phyloP scores from a whole-genome alignment of 2,888 invertebrate species.

The Cancer borealis region DNA sequence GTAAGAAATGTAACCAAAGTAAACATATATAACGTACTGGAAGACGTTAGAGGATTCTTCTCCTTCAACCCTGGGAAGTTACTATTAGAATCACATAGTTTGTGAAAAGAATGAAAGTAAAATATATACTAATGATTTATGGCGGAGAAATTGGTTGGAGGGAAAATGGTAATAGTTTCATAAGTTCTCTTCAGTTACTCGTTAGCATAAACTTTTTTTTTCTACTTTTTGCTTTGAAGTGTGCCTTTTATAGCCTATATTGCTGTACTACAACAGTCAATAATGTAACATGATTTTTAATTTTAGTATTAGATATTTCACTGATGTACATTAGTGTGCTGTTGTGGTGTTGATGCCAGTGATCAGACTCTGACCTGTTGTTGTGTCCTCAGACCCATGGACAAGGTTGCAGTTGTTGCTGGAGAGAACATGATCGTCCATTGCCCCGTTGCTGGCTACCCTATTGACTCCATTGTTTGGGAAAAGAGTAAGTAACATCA shows the following conservation, averaged over 20 bases:
- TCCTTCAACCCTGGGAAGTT: too few relatives aligned
- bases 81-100: neutral
- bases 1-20: too few relatives aligned
- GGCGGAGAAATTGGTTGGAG: neutral
- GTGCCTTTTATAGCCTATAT: neutral
- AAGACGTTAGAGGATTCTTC: too few relatives aligned
- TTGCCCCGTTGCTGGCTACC: conserved; percentile 97
- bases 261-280: neutral
- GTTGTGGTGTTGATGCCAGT: too few relatives aligned
- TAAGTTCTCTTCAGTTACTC: too few relatives aligned
- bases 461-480: conserved; percentile 96
- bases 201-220: neutral
- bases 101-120: neutral
- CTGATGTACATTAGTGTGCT: too few relatives aligned
- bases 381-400: conserved; percentile 83
- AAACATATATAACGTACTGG: too few relatives aligned
- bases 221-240: neutral
- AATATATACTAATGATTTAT: neutral
- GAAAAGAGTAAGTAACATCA: conserved; percentile 86
- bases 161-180: neutral
- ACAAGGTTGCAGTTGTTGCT: conserved; percentile 94
- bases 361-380: neutral
- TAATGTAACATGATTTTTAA: neutral
- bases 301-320: too few relatives aligned
- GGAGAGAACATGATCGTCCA: conserved; percentile 91